These are phyloP conservation scores for Luidia sarsii DNA, from an alignment of 53 echinoderm and acorn worm genomes.

Conservation along the genomic window DNA sequence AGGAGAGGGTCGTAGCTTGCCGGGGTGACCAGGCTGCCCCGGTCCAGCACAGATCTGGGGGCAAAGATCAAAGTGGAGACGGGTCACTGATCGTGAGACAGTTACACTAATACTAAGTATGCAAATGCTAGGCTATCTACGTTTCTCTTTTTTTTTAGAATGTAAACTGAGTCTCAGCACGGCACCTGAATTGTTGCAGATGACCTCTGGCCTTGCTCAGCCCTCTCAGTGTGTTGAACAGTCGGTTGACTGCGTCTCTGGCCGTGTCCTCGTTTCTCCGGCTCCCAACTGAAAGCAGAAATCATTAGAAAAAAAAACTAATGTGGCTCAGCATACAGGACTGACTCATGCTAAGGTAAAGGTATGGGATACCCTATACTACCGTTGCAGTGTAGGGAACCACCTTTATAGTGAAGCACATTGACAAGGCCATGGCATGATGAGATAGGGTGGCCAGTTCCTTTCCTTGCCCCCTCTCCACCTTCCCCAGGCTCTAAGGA, in stretches of 20 bases:
- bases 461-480: too few species aligned
- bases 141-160: neutral
- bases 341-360: too few species aligned
- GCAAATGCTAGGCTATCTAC: neutral
- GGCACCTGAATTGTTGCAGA: slow-evolving; percentile 72
- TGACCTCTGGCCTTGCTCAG: slow-evolving; percentile 59
- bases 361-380: too few species aligned
- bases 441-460: too few species aligned
- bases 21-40: slow-evolving; percentile 60
- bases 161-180: neutral
- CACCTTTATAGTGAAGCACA: too few species aligned
- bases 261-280: slow-evolving; percentile 61
- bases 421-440: too few species aligned
- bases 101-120: too few species aligned
- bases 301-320: neutral
- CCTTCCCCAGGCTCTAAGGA: too few species aligned
- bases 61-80: neutral
- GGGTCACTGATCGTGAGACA: too few species aligned
- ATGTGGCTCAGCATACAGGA: too few species aligned
- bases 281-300: slow-evolving; percentile 31
- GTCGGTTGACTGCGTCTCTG: slow-evolving; percentile 45
- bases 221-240: slow-evolving; percentile 51
- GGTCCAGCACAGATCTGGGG: slow-evolving; percentile 65
- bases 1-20: slow-evolving; percentile 75
- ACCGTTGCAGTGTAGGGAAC: too few species aligned